Evolutionary conservation across 2,888 invertebrate genomes (phyloP), one percentile per base, ranked within the genome.

Genomic region (Rhimphoctona megacephalus): DNA sequence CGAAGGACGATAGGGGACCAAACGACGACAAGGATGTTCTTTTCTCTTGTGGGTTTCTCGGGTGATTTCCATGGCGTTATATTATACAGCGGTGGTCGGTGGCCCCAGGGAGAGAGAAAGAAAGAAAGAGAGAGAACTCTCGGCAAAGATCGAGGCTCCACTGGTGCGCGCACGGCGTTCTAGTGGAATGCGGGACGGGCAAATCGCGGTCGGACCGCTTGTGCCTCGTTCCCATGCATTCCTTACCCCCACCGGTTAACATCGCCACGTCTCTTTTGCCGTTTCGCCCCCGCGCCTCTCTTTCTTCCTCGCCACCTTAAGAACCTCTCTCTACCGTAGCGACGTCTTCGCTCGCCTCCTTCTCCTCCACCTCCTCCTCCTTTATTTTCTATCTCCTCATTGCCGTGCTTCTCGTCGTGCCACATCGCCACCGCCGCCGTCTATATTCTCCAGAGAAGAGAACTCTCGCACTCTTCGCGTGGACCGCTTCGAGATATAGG

Each of bases 151-250:
- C 91, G 91, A 91, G 92, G 92, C 92, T 93, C 91, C 61, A 81
- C 84, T 49, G 52, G 78, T 76, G 72, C 46, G 61, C 61, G 72
- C 86, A 85, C 88, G 86, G 90, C 87, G 90, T 88, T 89, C 88
- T 82, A 69, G 87, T 88, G 89, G 90, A 90, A 89, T 89, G 90
- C 90, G 90, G 89, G 89, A 88, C 93, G 92, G 93, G 92, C 93
- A 93, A 94, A 93, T 94, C 94, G 94, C 94, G 94, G 94, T 94
- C 94, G 94, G 94, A 93, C 94, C 93, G 94, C 89, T 90, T 93
- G 93, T 89, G 89, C 92, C 92, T 91, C 92, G 92, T 93, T 93
- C 92, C 92, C 90, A 90, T 90, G 95, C 95, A 95, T 95, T 93
- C 94, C 94, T 92, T 87, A 89, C 89, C 93, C 94, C 93, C 93